Conservation (phyloP, 1,140 invertebrate genomes). For the Luehdorfia chinensis region DNA sequence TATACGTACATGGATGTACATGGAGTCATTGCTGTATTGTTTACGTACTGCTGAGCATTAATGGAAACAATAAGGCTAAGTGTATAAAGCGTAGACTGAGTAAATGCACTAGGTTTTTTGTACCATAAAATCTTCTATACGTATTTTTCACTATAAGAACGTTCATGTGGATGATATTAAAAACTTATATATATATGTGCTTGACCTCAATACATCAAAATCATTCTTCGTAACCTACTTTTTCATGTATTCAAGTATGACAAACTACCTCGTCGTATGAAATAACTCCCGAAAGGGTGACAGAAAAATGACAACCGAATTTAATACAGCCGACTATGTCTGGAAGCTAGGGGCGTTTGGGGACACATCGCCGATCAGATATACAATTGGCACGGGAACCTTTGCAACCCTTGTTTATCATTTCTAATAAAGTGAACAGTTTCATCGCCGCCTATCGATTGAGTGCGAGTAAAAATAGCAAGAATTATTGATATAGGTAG, state of each 20-base stretch:
- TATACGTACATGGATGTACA: background rate
- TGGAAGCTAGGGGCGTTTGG: constrained; percentile 7
- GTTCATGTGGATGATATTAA: constrained; percentile 1
- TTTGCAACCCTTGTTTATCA: constrained; percentile 10
- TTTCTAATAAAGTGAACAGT: constrained; percentile 15
- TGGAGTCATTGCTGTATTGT: constrained; percentile 10
- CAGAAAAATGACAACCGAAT: constrained; percentile 15
- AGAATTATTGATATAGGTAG: constrained; percentile 67
- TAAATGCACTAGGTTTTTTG: constrained; percentile 10
- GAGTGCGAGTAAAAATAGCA: constrained; percentile 46
- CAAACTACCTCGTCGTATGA: constrained; percentile 16
- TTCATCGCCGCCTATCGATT: constrained; percentile 33
- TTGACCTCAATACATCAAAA: constrained; percentile 17
- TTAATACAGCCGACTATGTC: constrained; percentile 6
- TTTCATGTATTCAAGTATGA: constrained; percentile 16
- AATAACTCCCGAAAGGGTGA: constrained; percentile 5
- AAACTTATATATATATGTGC: background rate
- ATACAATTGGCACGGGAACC: constrained; percentile 13
- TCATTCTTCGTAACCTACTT: constrained; percentile 16
- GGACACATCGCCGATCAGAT: constrained; percentile 14
- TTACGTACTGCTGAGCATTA: constrained; percentile 16
- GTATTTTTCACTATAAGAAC: constrained; percentile 12
- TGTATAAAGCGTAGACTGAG: constrained; percentile 14
- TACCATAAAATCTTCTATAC: background rate
- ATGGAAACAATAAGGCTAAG: constrained; percentile 16